phyloP scores from a whole-genome alignment of 2,888 invertebrate species.

The Phyllotreta striolata region DNA sequence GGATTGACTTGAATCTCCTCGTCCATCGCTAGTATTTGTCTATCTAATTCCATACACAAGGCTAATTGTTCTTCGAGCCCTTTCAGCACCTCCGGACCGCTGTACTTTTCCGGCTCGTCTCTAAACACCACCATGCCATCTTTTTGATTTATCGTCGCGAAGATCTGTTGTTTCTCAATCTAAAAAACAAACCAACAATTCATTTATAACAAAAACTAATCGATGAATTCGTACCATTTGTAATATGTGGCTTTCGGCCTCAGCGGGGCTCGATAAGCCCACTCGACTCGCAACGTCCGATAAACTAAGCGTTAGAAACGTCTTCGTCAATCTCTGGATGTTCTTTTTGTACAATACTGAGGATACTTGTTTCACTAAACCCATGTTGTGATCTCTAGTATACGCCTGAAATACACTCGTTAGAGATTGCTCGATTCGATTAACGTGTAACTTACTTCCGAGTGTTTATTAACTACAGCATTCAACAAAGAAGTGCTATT shows the following conservation, averaged over 20 bases:
- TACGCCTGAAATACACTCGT: conserved; percentile 64
- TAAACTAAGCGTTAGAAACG: conserved; percentile 88
- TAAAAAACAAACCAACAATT: conserved; percentile 56
- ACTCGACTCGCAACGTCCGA: conserved; percentile 91
- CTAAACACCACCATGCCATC: conserved; percentile 98
- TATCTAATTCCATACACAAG: conserved; percentile 86
- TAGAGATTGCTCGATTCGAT: conserved; percentile 6
- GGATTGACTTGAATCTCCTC: conserved; percentile 94
- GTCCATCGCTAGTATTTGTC: conserved; percentile 91
- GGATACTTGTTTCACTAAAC: conserved; percentile 83
- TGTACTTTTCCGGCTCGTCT: conserved; percentile 95
- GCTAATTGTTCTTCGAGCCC: conserved; percentile 87
- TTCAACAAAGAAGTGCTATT: conserved; percentile 77
- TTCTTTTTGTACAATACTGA: conserved; percentile 94
- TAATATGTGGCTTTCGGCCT: conserved; percentile 93
- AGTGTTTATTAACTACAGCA: conserved; percentile 76
- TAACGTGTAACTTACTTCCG: conserved; percentile 64
- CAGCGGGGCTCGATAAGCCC: conserved; percentile 81
- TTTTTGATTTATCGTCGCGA: conserved; percentile 95
- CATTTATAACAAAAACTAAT: background rate
- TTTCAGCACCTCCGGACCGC: conserved; percentile 86
- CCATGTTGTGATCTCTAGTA: conserved; percentile 79
- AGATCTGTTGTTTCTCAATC: conserved; percentile 97
- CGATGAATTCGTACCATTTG: conserved; percentile 78
- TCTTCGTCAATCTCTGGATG: conserved; percentile 95